Evolutionary conservation across 1,140 invertebrate genomes (phyloP).

Genomic region (Lepidurus arcticus): DNA sequence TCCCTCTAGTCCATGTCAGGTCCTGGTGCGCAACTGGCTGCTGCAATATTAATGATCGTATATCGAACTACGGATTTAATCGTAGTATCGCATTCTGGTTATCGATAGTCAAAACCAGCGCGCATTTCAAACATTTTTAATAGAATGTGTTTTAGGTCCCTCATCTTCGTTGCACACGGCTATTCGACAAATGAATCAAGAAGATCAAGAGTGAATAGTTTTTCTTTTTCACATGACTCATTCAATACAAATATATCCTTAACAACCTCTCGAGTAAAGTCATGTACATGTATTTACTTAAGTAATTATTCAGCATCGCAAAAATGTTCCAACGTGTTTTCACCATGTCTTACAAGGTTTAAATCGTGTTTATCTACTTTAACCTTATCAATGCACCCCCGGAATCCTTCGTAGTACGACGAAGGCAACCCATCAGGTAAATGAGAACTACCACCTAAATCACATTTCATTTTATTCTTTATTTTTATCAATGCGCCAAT

Average conservation of each 20-base stretch:
- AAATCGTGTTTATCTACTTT: constrained; percentile 47
- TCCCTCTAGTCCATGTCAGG: background rate
- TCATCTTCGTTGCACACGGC: background rate
- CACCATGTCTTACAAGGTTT: constrained; percentile 39
- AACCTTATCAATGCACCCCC: constrained; percentile 57
- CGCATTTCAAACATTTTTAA: no score
- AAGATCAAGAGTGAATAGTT: no score
- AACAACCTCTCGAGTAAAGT: background rate
- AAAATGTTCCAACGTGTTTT: constrained; percentile 38
- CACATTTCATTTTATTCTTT: background rate
- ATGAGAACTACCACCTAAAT: constrained; percentile 49
- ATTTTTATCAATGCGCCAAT: constrained; percentile 19
- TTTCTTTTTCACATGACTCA: no score
- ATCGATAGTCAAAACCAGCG: no score
- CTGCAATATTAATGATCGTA: background rate
- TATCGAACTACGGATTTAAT: background rate
- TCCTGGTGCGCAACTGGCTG: constrained; percentile 6
- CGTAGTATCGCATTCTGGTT: no score
- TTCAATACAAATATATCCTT: background rate
- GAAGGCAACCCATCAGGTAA: constrained; percentile 54
- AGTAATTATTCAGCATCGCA: constrained; percentile 36
- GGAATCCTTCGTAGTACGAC: constrained; percentile 55
- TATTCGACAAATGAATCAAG: background rate
- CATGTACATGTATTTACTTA: constrained; percentile 3
- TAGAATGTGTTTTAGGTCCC: no score